Base-by-base conservation (phyloP, 2,113 vertebrate genomes). In the Chaetura pelagica region DNA sequence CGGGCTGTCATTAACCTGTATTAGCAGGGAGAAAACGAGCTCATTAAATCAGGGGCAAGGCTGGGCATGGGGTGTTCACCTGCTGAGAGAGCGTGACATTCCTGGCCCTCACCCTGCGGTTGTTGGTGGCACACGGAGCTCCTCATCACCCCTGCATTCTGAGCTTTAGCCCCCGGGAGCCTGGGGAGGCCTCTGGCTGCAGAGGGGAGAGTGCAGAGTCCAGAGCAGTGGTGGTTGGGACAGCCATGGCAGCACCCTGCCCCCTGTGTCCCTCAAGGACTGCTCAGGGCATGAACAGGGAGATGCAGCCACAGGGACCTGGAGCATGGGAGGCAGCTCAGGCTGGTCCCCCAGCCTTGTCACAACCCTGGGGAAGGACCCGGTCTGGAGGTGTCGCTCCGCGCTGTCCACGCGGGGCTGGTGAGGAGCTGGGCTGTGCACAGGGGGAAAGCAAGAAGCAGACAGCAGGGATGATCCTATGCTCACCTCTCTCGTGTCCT, bases 261-360 rank as follows among this genome's bases (percentile, higher is more conserved):
- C 46, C 35, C 3, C 0, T 44, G 62, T 35, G 8, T 19, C 7
- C 7, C 17, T 1, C 1, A 0, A 3, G 24, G 32, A 4, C 9
- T 1, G 3, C 23, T 35, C 22, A 2, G 6, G 26, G 17, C 34
- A 23, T 8, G 35, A 48, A 20, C 32, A 57, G n/a, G 10, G 49
- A n/a, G 20, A 13, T 2, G 5, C 32, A 32, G 12, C 27, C 23
- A 9, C 12, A 23, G 51, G 20, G 27, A 42, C 15, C 9, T 1
- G 1, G 32, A n/a, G 27, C 1, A 2, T 14, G 2, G 17, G 9
- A 23, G 19, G 4, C 7, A 4, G 19, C 44, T 64, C 7, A 23
- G 75, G 7, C 9, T 44, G 0, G 0, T 38, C 10, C n/a, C 38
- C 7, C 0, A 0, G 2, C 42, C 48, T 4, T 1, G 6, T n/a